phyloP scores from a whole-genome alignment of 2,888 invertebrate genomes.

The Plagiodera versicolora region DNA sequence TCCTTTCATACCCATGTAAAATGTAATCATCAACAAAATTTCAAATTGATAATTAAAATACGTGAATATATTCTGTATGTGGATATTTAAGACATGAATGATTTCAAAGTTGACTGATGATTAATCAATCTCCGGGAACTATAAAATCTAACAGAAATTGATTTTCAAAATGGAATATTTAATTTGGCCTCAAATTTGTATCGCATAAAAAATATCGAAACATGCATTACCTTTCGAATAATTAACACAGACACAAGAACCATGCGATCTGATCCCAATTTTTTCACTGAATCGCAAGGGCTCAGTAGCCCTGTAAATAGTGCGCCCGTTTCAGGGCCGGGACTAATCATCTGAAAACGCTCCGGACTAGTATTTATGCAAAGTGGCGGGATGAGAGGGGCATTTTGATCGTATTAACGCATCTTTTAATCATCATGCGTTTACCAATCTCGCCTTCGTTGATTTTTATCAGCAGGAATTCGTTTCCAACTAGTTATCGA shows the following conservation, averaged over 20 bases:
- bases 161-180: too few relatives aligned
- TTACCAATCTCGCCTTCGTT: slow-evolving; percentile 24
- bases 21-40: too few relatives aligned
- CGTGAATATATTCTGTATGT: too few relatives aligned
- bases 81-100: too few relatives aligned
- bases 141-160: too few relatives aligned
- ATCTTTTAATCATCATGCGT: slow-evolving; percentile 34
- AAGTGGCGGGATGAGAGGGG: slow-evolving; percentile 27
- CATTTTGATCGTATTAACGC: slow-evolving; percentile 29
- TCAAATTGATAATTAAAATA: too few relatives aligned
- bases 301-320: slow-evolving; percentile 35
- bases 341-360: slow-evolving; percentile 34
- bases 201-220: neutral
- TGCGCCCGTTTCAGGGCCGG: slow-evolving; percentile 43
- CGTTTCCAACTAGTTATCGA: slow-evolving; percentile 8
- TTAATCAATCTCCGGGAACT: too few relatives aligned
- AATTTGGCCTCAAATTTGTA: too few relatives aligned
- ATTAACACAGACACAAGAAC: slow-evolving; percentile 16
- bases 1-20: too few relatives aligned
- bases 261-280: slow-evolving; percentile 21
- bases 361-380: slow-evolving; percentile 34
- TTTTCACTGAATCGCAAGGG: slow-evolving; percentile 26
- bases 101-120: too few relatives aligned
- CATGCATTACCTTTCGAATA: slow-evolving; percentile 3
- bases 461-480: slow-evolving; percentile 14